Evolutionary conservation across 2,888 invertebrate genomes (phyloP), one percentile per base, ranked within the genome.

Genomic region (Coelogynopora nodosa): DNA sequence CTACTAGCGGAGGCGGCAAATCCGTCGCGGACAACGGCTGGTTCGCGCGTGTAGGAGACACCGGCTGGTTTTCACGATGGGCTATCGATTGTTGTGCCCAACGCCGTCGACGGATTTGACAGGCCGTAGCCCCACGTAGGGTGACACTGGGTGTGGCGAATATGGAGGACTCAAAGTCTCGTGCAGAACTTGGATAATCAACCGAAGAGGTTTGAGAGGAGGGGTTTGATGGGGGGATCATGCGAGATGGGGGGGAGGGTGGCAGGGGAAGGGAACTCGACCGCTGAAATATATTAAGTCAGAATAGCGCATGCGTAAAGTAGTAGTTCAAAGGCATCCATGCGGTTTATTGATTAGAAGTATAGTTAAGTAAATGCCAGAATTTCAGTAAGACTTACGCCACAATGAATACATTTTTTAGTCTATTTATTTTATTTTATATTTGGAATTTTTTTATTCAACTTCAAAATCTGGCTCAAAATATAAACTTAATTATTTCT

Each of bases 111-210:
- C 74, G 74, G 23, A 74, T 74, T 74, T 74, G 10, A 2, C 18
- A 74, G 74, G 74, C 74, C 5, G 74, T 74, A 5, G 74, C 74
- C 5, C 74, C 74, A 2, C 74, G 5, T 23, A 23, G 27, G 74
- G 74, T 74, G 5, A 74, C 74, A 2, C 23, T 26, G 74, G 74
- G 74, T 2, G 18, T 13, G 10, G 74, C 18, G 23, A 74, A 74
- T 13, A 74, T 26, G 74, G 74, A 74, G 74, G 74, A 74, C 74
- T 74, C 74, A 23, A 74, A 74, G 74, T 74, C 23, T 26, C 74
- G 5, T 26, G 74, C 2, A 2, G 74, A n/a, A 5, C 18, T 26
- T 13, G 74, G 5, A 26, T 74, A 74, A 26, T 74, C 74, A 13
- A 74, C 18, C 5, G 74, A 74, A 26, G 74, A 74, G 74, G 5